Evolutionary conservation across 2,888 invertebrate species (phyloP).

Genomic region (Elgonia sp.): DNA sequence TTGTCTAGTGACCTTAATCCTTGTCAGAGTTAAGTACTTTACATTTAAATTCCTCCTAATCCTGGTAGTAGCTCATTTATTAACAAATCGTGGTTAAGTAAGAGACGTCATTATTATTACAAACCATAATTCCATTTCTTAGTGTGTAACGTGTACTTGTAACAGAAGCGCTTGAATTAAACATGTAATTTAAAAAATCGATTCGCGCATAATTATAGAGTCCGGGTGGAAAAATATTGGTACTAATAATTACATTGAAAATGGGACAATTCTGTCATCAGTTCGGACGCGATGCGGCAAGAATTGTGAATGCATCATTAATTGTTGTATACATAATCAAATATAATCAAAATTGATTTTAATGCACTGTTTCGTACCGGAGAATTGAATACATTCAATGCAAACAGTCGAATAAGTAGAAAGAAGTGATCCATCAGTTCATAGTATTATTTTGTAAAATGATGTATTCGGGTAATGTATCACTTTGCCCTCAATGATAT

Average conservation of each 20-base stretch:
- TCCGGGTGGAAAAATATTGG: background rate
- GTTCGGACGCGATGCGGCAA: background rate
- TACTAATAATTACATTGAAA: background rate
- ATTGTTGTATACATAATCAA: conserved; percentile 3
- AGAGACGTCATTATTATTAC: conserved; percentile 56
- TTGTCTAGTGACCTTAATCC: conserved; percentile 55
- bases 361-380: conserved; percentile 13
- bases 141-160: conserved; percentile 1
- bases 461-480: conserved; percentile 51
- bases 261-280: background rate
- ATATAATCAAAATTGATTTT: conserved; percentile 23
- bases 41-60: conserved; percentile 62
- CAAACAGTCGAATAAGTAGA: conserved; percentile 38
- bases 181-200: background rate
- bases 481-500: conserved; percentile 14
- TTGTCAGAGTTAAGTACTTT: conserved; percentile 58
- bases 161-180: background rate
- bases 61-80: conserved; percentile 53
- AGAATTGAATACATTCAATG: conserved; percentile 29
- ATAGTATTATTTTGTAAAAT: conserved; percentile 33
- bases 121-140: conserved; percentile 35
- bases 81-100: conserved; percentile 60
- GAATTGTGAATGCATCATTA: conserved; percentile 6
- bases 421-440: conserved; percentile 53
- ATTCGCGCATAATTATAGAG: background rate